Percentiles rank a stretch among this genome's conserved stretches.
Evolutionary conservation across 92 coral and sea anemone species (phyloP).

Genomic region (Heliopora coerulea): DNA sequence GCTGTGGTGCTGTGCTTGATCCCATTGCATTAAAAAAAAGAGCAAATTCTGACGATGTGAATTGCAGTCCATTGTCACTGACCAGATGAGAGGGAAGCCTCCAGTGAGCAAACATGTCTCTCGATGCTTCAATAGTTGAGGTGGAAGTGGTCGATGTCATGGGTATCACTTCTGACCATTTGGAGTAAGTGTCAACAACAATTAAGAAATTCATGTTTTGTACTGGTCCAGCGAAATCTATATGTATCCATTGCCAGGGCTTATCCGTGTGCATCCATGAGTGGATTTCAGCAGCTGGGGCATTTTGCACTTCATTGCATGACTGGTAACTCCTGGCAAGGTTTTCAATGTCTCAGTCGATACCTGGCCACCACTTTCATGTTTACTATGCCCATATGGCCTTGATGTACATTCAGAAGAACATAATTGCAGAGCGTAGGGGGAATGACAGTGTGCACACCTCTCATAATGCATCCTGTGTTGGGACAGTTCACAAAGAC

Average conservation of each 20-base stretch:
- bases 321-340: too few relatives aligned
- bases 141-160: neutral
- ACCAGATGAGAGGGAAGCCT: neutral
- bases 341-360: too few relatives aligned
- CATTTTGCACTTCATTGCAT: too few relatives aligned
- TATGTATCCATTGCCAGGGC: conserved; percentile 49
- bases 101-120: neutral
- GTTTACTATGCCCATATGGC: conserved; percentile 51
- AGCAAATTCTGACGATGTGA: neutral
- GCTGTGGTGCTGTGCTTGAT: conserved; percentile 25
- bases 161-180: neutral
- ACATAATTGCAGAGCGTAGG: conserved; percentile 42
- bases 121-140: neutral
- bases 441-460: conserved; percentile 40
- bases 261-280: conserved; percentile 46
- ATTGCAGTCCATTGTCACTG: neutral
- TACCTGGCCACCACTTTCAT: conserved; percentile 29
- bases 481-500: conserved; percentile 41
- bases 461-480: conserved; percentile 54
- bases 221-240: conserved; percentile 50
- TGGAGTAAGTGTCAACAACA: conserved; percentile 29
- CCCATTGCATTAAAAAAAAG: neutral
- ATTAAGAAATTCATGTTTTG: conserved; percentile 28
- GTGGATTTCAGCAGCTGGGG: neutral
- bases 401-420: conserved; percentile 49